phyloP scores from a whole-genome alignment of 1,140 invertebrate genomes.

The Drosophila mayri region DNA sequence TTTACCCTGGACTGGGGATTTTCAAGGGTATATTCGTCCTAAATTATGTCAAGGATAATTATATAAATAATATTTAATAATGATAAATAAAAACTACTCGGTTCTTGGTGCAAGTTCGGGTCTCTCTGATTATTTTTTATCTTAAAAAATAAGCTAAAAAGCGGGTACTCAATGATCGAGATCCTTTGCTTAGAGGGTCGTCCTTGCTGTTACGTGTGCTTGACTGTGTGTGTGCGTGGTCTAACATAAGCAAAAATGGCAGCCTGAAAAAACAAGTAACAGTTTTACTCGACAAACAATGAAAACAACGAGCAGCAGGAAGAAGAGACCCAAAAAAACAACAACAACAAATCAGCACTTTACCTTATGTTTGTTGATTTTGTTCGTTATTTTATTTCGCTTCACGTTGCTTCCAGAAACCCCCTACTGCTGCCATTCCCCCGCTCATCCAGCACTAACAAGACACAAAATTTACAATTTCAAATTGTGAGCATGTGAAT shows the following conservation, averaged over 20 bases:
- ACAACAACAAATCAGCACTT: slow-evolving; percentile 70
- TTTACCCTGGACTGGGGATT: background rate
- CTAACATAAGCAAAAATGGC: slow-evolving; percentile 69
- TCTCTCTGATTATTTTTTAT: background rate
- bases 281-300: slow-evolving; percentile 75
- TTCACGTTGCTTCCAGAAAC: slow-evolving; percentile 25
- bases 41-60: background rate
- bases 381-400: slow-evolving; percentile 69
- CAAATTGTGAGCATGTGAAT: slow-evolving; percentile 65
- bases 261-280: slow-evolving; percentile 79
- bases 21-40: background rate
- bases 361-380: slow-evolving; percentile 79
- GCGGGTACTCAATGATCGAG: background rate
- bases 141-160: background rate
- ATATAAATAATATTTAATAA: background rate
- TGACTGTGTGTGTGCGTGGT: slow-evolving; percentile 45
- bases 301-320: slow-evolving; percentile 61
- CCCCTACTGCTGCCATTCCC: background rate
- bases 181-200: background rate
- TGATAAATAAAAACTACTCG: too few species aligned
- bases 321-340: slow-evolving; percentile 32
- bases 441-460: slow-evolving; percentile 41
- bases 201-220: slow-evolving; percentile 1
- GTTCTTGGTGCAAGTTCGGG: background rate
- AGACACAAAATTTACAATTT: slow-evolving; percentile 76